Evolutionary conservation across 2,113 vertebrate genomes (phyloP).

Genomic region (Noctilio leporinus): DNA sequence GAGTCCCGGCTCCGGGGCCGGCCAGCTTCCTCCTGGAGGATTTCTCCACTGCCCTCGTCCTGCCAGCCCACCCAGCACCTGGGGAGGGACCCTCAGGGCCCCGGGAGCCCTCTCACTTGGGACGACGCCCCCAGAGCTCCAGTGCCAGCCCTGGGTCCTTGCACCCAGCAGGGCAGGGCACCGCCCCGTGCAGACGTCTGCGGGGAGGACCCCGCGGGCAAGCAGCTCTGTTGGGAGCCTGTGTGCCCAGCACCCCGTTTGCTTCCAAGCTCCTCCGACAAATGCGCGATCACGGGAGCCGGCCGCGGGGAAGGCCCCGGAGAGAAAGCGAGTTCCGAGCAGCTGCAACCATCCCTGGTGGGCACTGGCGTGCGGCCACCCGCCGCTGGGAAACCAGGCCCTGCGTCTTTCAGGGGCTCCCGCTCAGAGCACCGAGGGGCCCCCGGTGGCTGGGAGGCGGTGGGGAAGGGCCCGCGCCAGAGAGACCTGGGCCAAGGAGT

Average conservation of each 20-base stretch:
- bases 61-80: not conserved
- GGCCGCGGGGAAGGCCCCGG: not conserved
- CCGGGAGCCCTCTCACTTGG: accelerated
- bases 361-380: accelerated
- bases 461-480: accelerated
- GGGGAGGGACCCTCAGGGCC: not conserved
- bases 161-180: accelerated
- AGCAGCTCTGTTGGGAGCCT: accelerated
- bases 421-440: accelerated
- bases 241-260: not conserved
- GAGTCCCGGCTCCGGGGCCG: not conserved
- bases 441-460: not conserved
- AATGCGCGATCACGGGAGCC: accelerated
- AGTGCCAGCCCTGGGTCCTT: not conserved
- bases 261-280: not conserved
- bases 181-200: not conserved
- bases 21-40: too few relatives aligned
- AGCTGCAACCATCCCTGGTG: accelerated
- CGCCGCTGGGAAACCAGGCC: not conserved
- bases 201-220: accelerated
- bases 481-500: accelerated
- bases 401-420: not conserved
- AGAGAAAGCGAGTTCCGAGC: too few relatives aligned
- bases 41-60: not conserved
- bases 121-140: not conserved